phyloP scores from a whole-genome alignment of 2,113 vertebrate species.

The Setophaga petechia region DNA sequence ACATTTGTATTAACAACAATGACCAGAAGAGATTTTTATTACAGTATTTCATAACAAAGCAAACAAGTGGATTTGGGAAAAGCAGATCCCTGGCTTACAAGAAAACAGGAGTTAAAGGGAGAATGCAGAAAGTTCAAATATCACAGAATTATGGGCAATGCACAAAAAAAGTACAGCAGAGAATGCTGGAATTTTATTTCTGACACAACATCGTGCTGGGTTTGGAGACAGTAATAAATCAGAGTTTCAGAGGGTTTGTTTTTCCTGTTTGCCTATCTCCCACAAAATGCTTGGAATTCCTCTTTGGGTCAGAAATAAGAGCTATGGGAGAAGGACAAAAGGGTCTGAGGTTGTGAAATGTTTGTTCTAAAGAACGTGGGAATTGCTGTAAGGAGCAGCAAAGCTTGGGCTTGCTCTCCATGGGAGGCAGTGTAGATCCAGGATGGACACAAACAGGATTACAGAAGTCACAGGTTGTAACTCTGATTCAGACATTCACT shows the following conservation, averaged over 20 bases:
- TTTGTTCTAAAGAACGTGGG: slow-evolving; percentile 47
- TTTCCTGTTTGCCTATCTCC: slow-evolving; percentile 52
- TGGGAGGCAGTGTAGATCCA: not conserved
- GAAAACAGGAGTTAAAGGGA: not conserved
- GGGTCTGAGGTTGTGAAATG: slow-evolving; percentile 61
- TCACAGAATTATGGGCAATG: not conserved
- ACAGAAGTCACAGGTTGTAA: not conserved
- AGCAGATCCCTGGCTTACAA: not conserved
- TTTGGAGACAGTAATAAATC: slow-evolving; percentile 48
- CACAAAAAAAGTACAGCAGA: not conserved
- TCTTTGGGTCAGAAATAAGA: slow-evolving; percentile 50
- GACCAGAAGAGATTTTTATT: not conserved
- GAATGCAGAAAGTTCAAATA: not conserved
- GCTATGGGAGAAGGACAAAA: slow-evolving; percentile 54
- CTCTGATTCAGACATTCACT: not conserved
- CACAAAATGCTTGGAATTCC: slow-evolving; percentile 56
- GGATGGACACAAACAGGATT: not conserved
- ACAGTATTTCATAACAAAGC: not conserved
- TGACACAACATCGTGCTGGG: not conserved
- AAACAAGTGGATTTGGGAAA: not conserved
- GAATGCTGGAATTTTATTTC: slow-evolving; percentile 7
- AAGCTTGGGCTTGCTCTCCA: slow-evolving; percentile 17
- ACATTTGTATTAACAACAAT: not conserved
- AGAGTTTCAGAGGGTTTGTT: slow-evolving; percentile 34
- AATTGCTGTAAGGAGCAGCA: slow-evolving; percentile 23